Conservation (phyloP, 2,888 invertebrate species). For the Sericinus montela region DNA sequence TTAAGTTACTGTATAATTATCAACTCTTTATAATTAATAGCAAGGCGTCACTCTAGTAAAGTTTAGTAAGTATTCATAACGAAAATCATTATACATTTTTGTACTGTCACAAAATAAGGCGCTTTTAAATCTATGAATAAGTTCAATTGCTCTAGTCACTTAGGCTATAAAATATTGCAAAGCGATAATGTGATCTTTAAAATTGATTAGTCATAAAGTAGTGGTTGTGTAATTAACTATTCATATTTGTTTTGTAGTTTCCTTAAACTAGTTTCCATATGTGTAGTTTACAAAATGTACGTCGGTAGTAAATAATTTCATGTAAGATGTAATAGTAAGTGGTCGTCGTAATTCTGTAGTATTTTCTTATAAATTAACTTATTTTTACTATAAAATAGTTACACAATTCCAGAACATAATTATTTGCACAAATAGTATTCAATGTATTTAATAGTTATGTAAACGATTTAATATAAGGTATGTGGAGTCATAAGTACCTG, state of each 20-base stretch:
- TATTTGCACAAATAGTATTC: neutral
- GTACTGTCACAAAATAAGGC: too few species aligned
- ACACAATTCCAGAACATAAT: neutral
- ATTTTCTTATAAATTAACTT: neutral
- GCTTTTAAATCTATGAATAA: too few species aligned
- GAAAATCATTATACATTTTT: too few species aligned
- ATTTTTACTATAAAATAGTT: neutral
- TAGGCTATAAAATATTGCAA: conserved; percentile 51
- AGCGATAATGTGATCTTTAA: conserved; percentile 74
- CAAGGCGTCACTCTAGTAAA: too few species aligned
- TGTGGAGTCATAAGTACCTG: conserved; percentile 53
- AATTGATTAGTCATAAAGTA: conserved; percentile 26
- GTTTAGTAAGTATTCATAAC: too few species aligned
- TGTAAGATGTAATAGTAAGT: neutral
- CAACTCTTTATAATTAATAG: too few species aligned
- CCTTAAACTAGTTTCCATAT: neutral
- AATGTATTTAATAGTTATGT: conserved; percentile 12
- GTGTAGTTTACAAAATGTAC: conserved; percentile 7
- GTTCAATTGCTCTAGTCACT: conserved; percentile 16
- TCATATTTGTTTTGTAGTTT: conserved; percentile 8
- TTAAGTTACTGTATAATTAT: too few species aligned
- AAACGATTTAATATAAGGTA: conserved; percentile 16
- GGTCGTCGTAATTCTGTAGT: neutral
- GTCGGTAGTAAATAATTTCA: neutral
- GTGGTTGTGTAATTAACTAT: conserved; percentile 15